Base-by-base conservation (phyloP, 1,140 invertebrate genomes). In the Drosophila yakuba region DNA sequence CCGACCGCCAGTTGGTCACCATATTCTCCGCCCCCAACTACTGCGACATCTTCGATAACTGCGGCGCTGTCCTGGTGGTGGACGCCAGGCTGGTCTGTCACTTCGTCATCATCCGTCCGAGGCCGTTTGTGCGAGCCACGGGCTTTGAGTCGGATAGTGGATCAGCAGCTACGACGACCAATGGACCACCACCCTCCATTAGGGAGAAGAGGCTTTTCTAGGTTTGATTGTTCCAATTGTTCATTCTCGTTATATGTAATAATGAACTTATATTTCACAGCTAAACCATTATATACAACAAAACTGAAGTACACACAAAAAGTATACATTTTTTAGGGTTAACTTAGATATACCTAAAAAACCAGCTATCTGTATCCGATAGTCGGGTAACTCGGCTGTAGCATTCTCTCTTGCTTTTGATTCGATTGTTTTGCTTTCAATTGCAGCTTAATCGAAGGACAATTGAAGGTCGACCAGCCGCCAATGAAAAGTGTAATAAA, bases 31-130 rank as follows among this genome's bases (percentile, higher is more conserved):
- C 74, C 0, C 74, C 74, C 2, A 76, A 76, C 14, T 76, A 76
- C 97, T 83, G 96, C 97, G 6, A 97, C 54, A 98, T 99, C 93
- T 99, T 99, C 93, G 98, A 99, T 92, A 99, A 99, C 93, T 98
- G 98, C 44, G 94, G 92, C 62, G 98, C 97, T 55, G 99, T 99
- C 97, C 99, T 99, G 98, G 98, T 97, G 81, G 98, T 99, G 10
- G 98, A 99, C 93, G 97, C 98, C 90, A 98, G 97, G 36, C 94
- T 99, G 4, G 99, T 99, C 97, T 99, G 98, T 94, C 99, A 98
- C 78, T 99, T 95, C 6, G 14, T 56, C 6, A 52, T 75, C 39
- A 74, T 75, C 25, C 44, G 45, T 11, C 72, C 72, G 1, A 11
- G 10, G 1, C 12, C 20, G 0, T 25, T 3, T 4, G 1, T 6